Evolutionary conservation across 1,140 invertebrate genomes (phyloP).

Genomic region (Macrotrachela quadricornifera): DNA sequence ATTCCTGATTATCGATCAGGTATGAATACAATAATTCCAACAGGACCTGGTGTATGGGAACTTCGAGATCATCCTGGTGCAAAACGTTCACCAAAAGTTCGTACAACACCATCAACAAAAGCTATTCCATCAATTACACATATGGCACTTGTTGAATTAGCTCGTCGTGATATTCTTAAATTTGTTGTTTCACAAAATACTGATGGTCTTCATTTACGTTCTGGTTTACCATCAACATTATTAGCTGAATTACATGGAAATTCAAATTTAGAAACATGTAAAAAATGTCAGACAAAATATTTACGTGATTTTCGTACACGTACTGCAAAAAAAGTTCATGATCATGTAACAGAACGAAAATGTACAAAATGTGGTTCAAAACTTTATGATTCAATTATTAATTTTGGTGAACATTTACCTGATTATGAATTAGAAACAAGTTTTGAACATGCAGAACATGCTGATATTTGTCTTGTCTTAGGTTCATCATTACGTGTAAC

Average conservation of each 20-base stretch:
- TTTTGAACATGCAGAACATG: too few species aligned
- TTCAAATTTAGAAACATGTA: conserved; percentile 85
- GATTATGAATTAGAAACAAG: too few species aligned
- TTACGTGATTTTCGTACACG: neutral
- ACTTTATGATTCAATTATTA: conserved; percentile 5
- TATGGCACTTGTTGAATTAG: neutral
- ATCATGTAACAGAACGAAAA: conserved; percentile 2
- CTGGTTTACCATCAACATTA: conserved; percentile 53
- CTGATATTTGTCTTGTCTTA: too few species aligned
- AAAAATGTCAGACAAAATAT: conserved; percentile 40
- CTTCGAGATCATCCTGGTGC: too few species aligned
- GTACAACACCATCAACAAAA: too few species aligned
- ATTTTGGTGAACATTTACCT: conserved; percentile 5
- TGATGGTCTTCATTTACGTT: conserved; percentile 76
- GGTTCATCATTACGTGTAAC: too few species aligned
- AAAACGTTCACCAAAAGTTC: too few species aligned
- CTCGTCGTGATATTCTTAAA: neutral
- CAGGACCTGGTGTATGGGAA: too few species aligned
- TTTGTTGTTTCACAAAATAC: conserved; percentile 53
- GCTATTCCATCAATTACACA: too few species aligned
- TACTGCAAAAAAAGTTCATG: neutral
- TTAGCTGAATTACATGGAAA: conserved; percentile 90
- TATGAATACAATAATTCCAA: too few species aligned
- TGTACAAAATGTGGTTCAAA: neutral
- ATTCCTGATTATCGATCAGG: too few species aligned